Conservation (phyloP, 1,140 invertebrate genomes). For the Melanaphis sacchari region DNA sequence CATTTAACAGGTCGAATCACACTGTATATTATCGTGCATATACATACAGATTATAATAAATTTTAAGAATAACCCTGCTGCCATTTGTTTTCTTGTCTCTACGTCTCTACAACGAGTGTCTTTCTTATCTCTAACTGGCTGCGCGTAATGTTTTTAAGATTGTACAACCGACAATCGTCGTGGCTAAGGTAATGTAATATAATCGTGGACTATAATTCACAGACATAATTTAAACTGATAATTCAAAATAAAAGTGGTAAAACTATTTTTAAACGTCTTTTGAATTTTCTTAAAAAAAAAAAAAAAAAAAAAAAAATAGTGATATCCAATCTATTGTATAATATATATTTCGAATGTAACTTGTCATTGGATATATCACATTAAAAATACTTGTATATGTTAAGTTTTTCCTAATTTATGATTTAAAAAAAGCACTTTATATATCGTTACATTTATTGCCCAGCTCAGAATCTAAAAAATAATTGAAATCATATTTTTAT, state of each 20-base stretch:
- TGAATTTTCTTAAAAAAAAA: neutral
- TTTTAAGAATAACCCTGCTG: neutral
- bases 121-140: neutral
- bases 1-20: neutral
- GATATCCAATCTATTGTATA: neutral
- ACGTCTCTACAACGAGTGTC: neutral
- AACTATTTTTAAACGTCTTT: neutral
- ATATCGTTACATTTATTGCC: neutral
- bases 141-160: neutral
- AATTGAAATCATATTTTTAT: neutral
- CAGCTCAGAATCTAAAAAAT: neutral
- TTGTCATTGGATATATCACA: neutral
- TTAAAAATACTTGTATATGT: neutral
- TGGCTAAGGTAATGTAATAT: neutral
- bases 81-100: neutral
- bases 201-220: neutral
- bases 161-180: neutral
- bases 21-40: neutral
- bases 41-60: neutral
- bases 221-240: neutral
- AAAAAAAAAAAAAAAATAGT: neutral
- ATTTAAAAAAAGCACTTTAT: neutral
- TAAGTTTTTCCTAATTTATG: neutral
- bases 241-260: neutral
- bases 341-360: neutral